Evolutionary conservation across 2,797 vertebrate species (phyloP), one percentile per base, ranked within the genome.

Genomic region (Pangasius djambal): DNA sequence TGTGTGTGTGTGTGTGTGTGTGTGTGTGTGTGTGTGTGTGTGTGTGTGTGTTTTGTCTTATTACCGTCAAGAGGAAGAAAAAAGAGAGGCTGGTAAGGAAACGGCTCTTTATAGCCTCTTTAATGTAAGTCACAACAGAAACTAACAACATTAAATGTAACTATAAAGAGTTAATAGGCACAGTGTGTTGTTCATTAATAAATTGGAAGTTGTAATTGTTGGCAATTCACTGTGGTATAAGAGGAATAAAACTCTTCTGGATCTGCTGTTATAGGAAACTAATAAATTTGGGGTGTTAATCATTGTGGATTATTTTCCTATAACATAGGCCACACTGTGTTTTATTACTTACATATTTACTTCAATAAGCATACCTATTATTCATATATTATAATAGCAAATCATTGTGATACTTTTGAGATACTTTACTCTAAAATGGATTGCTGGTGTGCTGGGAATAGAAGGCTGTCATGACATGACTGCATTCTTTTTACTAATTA

Each of bases 401-500:
- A 59, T 48, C 13, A 20, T 5, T 34, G 61, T 67, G 12, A 40
- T 9, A 55, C n/a, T 81, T 34, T 40, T 59, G 9, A 28, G 25
- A 59, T 57, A 31, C 6, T 13, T 87, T 70, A 20, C 34, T 37
- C 25, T 48, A 63, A 31, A 61, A 72, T 61, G 4, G 3, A 59
- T 50, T 1, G 5, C 5, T 12, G 44, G 16, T 67, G 31, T 55
- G 50, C 6, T 9, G 40, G 12, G 15, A 78, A 70, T 50, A 67
- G 40, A 74, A 74, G 6, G 59, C 20, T 20, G 34, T 55, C 18
- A 69, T 7, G 28, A 31, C 40, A 48, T 37, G 52, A 86, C 44
- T 28, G 48, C 25, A 67, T 44, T 78, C 50, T 69, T 78, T 55
- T 87, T 55, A 55, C 44, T 75, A 79, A 84, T 89, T 70, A 78